Conservation (phyloP, 2,113 vertebrate genomes). For the Seriola dumerili region DNA sequence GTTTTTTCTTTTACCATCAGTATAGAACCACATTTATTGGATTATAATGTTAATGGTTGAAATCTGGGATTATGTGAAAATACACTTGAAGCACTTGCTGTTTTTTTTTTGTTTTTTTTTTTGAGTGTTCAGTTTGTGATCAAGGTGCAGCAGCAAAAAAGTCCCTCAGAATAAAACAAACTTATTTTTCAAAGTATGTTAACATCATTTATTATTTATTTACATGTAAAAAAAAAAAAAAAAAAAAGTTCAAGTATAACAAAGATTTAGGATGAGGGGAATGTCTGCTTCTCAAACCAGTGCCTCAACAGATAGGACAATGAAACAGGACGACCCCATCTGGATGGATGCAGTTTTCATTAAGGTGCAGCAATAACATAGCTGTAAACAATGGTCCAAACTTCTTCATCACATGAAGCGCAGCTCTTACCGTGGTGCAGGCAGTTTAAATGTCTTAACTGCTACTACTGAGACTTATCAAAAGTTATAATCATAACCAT, state of each 20-base stretch:
- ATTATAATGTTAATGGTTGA: slow-evolving; percentile 23
- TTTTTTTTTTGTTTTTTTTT: slow-evolving; percentile 60
- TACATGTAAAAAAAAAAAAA: slow-evolving; percentile 30
- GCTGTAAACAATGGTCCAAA: not conserved
- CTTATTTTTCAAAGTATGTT: slow-evolving; percentile 46
- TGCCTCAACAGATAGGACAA: not conserved
- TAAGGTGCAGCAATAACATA: not conserved
- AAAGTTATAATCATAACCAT: not conserved
- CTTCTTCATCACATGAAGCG: not conserved
- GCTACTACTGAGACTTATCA: not conserved
- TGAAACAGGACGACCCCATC: not conserved
- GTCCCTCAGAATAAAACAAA: slow-evolving; percentile 66
- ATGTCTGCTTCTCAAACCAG: not conserved
- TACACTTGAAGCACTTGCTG: slow-evolving; percentile 42
- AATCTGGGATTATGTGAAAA: slow-evolving; percentile 56
- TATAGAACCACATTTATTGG: slow-evolving; percentile 20
- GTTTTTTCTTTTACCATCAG: not conserved
- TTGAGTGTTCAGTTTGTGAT: slow-evolving; percentile 24
- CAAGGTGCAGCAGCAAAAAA: slow-evolving; percentile 31
- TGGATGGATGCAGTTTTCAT: not conserved
- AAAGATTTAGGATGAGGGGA: slow-evolving; percentile 25
- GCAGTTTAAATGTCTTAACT: not conserved
- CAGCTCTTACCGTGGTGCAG: not conserved
- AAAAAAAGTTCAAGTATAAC: slow-evolving; percentile 32
- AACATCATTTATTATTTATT: slow-evolving; percentile 66